A percentile compares a stretch with the other conserved stretches of the same genome.
phyloP scores from a whole-genome alignment of 2,888 invertebrate species.

The Anticlea derivata region DNA sequence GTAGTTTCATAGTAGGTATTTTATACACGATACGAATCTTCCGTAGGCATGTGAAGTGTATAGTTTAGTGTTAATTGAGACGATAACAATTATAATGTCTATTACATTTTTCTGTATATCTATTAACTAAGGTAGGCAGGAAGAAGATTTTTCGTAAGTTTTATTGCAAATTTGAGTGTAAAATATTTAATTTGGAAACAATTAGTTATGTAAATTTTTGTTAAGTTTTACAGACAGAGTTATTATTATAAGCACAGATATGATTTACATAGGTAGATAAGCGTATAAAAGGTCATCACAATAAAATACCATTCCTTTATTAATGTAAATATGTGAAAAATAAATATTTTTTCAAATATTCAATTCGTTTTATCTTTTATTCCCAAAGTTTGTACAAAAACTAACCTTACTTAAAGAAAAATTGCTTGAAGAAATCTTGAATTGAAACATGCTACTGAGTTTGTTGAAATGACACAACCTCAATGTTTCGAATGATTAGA shows the following conservation, averaged over 20 bases:
- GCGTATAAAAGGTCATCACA: background rate
- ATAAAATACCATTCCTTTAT: conserved; percentile 19
- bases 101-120: conserved; percentile 25
- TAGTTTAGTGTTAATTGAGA: conserved; percentile 40
- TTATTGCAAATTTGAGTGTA: conserved; percentile 25
- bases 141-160: conserved; percentile 26
- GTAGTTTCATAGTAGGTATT: conserved; percentile 45
- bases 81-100: conserved; percentile 34
- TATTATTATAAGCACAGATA: conserved; percentile 18
- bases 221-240: conserved; percentile 15
- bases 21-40: conserved; percentile 52
- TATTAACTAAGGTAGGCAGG: conserved; percentile 33
- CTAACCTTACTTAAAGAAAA: background rate
- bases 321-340: conserved; percentile 73
- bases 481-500: too few species aligned
- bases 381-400: background rate
- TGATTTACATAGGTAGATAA: conserved; percentile 6
- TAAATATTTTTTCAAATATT: conserved; percentile 73
- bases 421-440: too few species aligned
- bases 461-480: too few species aligned
- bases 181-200: conserved; percentile 13
- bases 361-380: background rate
- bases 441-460: too few species aligned
- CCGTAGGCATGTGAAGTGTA: conserved; percentile 51
- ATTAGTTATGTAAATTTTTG: conserved; percentile 19